These are phyloP conservation scores for Nudaria mundana DNA, from an alignment of 2,888 invertebrate species.

Conservation along the genomic window DNA sequence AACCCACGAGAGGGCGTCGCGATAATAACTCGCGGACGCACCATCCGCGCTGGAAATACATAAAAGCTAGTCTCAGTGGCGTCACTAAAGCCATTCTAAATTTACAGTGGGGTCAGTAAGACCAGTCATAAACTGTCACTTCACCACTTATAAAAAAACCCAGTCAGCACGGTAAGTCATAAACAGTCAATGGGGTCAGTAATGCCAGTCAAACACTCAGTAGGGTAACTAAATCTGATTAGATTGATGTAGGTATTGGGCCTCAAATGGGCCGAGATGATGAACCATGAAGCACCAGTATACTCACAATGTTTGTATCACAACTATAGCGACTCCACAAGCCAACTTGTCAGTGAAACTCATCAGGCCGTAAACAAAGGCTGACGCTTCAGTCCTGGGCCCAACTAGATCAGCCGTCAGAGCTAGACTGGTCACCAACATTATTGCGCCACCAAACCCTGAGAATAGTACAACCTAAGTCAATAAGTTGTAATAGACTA, in stretches of 20 bases:
- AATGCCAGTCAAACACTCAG: no score
- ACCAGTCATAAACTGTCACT: no score
- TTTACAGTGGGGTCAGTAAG: no score
- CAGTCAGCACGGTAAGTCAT: no score
- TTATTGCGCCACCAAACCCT: constrained; percentile 91
- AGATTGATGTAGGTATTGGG: no score
- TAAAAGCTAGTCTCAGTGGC: background rate
- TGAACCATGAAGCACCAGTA: constrained; percentile 21
- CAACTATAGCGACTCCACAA: constrained; percentile 91
- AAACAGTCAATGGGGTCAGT: no score
- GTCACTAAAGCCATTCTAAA: no score
- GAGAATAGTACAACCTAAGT: no score
- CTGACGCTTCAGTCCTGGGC: constrained; percentile 89
- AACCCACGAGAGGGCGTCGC: constrained; percentile 58
- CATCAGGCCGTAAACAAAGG: constrained; percentile 96
- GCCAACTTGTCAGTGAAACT: constrained; percentile 95
- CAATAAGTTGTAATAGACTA: no score
- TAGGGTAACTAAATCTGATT: no score
- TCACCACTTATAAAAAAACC: no score
- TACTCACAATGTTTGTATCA: constrained; percentile 89
- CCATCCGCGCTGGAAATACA: constrained; percentile 55
- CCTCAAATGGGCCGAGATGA: no score
- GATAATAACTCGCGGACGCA: constrained; percentile 53
- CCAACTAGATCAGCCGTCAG: constrained; percentile 94
- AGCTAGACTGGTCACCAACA: constrained; percentile 92